Conservation (phyloP, 2,797 vertebrate species). For the Otolemur crassicaudatus region DNA sequence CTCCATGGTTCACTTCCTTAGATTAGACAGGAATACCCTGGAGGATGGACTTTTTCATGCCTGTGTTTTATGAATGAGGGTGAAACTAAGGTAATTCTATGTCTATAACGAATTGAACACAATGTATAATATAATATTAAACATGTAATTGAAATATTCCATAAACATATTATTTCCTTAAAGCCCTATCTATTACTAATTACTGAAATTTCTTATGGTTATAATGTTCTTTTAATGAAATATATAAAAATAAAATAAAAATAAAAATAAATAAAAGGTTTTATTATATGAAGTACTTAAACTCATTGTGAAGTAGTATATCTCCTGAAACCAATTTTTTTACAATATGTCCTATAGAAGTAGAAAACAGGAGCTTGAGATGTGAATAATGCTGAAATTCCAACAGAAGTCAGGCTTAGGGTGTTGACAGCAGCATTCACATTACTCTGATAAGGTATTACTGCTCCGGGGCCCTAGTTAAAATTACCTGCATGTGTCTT, state of each 20-base stretch:
- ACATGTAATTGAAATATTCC: not conserved
- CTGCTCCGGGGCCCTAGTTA: not conserved
- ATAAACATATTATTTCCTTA: not conserved
- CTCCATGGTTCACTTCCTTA: not conserved
- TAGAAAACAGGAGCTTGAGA: not conserved
- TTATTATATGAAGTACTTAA: not conserved
- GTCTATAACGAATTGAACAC: not conserved
- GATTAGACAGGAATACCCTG: not conserved
- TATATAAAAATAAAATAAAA: conserved; percentile 5
- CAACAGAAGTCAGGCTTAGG: not conserved
- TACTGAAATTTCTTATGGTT: not conserved
- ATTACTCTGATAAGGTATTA: not conserved
- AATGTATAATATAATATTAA: not conserved
- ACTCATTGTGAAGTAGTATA: not conserved
- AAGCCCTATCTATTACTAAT: not conserved
- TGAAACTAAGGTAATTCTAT: not conserved
- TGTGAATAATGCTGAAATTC: not conserved
- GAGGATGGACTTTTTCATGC: not conserved
- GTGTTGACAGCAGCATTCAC: not conserved
- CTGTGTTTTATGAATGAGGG: not conserved
- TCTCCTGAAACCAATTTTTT: not conserved
- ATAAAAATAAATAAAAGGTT: not conserved
- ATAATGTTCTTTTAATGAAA: not conserved
- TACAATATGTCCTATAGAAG: not conserved
- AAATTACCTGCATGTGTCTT: not conserved